Evolutionary conservation across 2,113 vertebrate genomes (phyloP).

Genomic region (Heterochromis multidens): DNA sequence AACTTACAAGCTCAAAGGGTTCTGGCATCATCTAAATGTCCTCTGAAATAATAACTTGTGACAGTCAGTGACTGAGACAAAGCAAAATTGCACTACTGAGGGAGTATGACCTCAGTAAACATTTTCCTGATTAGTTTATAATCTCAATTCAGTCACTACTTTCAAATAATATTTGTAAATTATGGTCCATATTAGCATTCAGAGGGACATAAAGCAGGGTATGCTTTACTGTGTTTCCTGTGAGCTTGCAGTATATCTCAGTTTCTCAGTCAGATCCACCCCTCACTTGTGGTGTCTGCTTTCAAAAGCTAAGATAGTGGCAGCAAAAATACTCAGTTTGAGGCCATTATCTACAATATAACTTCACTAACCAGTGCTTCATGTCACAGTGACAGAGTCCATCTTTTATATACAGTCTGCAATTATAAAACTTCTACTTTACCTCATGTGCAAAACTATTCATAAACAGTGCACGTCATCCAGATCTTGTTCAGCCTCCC

Average conservation of each 20-base stretch:
- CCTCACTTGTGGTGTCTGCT: not conserved
- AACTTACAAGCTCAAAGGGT: not conserved
- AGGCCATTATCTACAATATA: fast-evolving
- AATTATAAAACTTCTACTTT: not conserved
- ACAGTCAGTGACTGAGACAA: not conserved
- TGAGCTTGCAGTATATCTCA: too few relatives aligned
- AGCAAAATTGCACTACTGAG: not conserved
- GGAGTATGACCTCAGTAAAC: not conserved
- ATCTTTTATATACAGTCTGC: not conserved
- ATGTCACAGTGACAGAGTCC: not conserved
- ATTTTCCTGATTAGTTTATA: not conserved
- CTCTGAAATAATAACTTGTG: not conserved
- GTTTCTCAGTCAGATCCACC: not conserved
- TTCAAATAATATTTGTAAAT: not conserved
- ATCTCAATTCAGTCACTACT: not conserved
- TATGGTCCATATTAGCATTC: not conserved
- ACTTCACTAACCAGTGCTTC: not conserved
- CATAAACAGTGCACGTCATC: not conserved
- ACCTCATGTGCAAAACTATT: not conserved
- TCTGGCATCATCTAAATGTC: not conserved
- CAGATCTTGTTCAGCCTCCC: not conserved
- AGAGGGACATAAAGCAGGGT: not conserved
- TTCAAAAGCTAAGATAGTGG: too few relatives aligned
- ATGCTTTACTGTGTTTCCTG: not conserved
- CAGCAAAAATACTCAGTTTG: not conserved